These are phyloP conservation scores for Centropyge bicolor DNA, from an alignment of 2,797 vertebrate genomes.

Conservation along the genomic window DNA sequence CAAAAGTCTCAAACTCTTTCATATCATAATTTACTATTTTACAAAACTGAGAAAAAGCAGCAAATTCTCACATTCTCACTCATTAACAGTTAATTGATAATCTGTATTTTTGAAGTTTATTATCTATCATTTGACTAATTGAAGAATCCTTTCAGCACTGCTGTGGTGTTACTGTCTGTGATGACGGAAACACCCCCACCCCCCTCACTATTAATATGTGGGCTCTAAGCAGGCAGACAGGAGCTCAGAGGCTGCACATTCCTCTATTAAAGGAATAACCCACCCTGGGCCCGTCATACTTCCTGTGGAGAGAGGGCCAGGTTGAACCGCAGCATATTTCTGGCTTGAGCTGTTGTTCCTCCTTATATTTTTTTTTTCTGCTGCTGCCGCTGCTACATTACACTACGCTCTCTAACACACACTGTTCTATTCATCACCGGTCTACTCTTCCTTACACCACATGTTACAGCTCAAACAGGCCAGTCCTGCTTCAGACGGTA, in stretches of 20 bases:
- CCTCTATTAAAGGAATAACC: conserved; percentile 84
- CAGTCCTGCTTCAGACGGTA: conserved; percentile 43
- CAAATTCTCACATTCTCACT: background rate
- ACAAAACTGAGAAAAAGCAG: background rate
- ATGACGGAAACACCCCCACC: conserved; percentile 27
- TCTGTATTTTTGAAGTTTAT: background rate
- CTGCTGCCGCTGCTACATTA: conserved; percentile 69
- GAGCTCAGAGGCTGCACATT: conserved; percentile 80
- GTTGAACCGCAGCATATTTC: conserved; percentile 87
- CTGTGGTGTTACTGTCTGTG: background rate
- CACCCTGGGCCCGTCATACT: conserved; percentile 82
- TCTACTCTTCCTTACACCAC: conserved; percentile 63
- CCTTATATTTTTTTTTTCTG: conserved; percentile 67
- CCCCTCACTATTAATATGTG: conserved; percentile 39
- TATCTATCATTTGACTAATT: background rate
- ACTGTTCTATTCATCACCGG: conserved; percentile 76
- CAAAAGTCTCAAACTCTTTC: background rate
- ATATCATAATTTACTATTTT: background rate
- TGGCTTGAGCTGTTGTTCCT: conserved; percentile 86
- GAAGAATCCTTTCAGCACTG: background rate
- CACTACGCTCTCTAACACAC: conserved; percentile 72
- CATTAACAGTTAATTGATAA: background rate
- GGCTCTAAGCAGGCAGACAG: conserved; percentile 71
- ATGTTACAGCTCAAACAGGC: conserved; percentile 77
- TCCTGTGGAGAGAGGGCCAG: conserved; percentile 86